These are phyloP conservation scores for Neoascia interrupta DNA, from an alignment of 2,888 invertebrate species.

Conservation along the genomic window DNA sequence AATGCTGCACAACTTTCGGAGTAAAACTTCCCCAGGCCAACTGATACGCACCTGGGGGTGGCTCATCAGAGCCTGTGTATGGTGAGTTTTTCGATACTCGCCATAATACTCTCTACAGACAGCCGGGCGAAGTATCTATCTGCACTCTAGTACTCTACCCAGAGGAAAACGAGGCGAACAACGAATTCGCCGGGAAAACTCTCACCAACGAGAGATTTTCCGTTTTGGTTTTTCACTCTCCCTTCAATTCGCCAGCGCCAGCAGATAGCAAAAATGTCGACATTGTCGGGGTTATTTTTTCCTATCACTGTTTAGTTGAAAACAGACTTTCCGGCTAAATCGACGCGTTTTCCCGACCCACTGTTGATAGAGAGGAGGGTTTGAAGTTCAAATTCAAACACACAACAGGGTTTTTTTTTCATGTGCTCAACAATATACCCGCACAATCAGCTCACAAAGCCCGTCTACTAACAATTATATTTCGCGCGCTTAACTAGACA, in stretches of 20 bases:
- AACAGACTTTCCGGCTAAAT: slow-evolving; percentile 78
- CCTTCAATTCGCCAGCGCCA: slow-evolving; percentile 56
- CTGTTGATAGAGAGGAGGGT: slow-evolving; percentile 40
- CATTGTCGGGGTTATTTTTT: slow-evolving; percentile 71
- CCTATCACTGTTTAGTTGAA: slow-evolving; percentile 78
- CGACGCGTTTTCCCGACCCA: slow-evolving; percentile 75
- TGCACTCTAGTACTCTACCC: background rate
- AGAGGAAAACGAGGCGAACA: background rate
- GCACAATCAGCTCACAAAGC: too few relatives aligned
- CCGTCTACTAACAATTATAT: too few relatives aligned
- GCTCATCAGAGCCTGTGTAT: too few relatives aligned
- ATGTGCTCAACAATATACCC: too few relatives aligned
- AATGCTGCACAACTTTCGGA: slow-evolving; percentile 41
- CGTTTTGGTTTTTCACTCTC: slow-evolving; percentile 7
- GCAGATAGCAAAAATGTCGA: slow-evolving; percentile 65
- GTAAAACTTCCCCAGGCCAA: background rate
- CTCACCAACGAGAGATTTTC: slow-evolving; percentile 22
- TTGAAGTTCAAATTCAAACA: slow-evolving; percentile 49
- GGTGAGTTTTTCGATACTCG: slow-evolving; percentile 31
- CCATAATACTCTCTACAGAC: slow-evolving; percentile 18
- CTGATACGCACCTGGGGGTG: too few relatives aligned
- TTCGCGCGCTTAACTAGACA: background rate
- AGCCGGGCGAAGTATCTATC: slow-evolving; percentile 6
- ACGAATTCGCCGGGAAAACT: background rate
- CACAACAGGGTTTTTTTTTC: background rate